Conservation (phyloP, 2,113 vertebrate genomes). For the Panthera uncia region DNA sequence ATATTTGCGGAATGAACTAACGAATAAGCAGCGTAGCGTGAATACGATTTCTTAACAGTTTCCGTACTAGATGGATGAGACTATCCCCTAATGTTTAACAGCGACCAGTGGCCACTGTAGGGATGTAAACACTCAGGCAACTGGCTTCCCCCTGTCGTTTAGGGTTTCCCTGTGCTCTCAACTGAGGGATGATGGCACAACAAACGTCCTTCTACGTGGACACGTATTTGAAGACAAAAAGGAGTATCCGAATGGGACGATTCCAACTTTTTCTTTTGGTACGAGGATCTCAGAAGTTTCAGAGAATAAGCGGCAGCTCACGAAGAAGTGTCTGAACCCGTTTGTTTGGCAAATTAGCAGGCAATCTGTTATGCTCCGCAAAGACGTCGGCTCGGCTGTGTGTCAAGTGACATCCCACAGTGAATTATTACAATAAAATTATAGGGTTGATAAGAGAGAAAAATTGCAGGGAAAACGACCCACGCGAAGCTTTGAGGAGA, state of each 20-base stretch:
- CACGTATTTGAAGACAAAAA: neutral
- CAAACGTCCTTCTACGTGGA: neutral
- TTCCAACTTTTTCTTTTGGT: neutral
- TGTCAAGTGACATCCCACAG: slow-evolving; percentile 62
- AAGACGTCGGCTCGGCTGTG: slow-evolving; percentile 55
- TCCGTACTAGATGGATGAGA: neutral
- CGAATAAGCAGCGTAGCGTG: neutral
- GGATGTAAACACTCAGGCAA: neutral
- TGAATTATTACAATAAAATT: slow-evolving; percentile 72
- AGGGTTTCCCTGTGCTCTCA: accelerated
- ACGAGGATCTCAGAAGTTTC: neutral
- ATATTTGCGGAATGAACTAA: neutral
- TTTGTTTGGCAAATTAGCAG: slow-evolving; percentile 73
- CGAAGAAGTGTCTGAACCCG: slow-evolving; percentile 24
- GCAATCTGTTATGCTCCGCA: slow-evolving; percentile 60
- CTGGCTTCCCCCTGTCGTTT: neutral
- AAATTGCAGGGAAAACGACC: slow-evolving; percentile 58
- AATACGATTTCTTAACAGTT: neutral
- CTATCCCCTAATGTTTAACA: neutral
- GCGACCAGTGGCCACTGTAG: too few species aligned
- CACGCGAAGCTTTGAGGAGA: slow-evolving; percentile 17
- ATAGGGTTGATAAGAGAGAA: slow-evolving; percentile 58
- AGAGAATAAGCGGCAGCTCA: neutral
- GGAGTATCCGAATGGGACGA: neutral
- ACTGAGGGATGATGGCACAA: neutral